phyloP scores from a whole-genome alignment of 2,797 vertebrate genomes.

The Phaenicophaeus curvirostris region DNA sequence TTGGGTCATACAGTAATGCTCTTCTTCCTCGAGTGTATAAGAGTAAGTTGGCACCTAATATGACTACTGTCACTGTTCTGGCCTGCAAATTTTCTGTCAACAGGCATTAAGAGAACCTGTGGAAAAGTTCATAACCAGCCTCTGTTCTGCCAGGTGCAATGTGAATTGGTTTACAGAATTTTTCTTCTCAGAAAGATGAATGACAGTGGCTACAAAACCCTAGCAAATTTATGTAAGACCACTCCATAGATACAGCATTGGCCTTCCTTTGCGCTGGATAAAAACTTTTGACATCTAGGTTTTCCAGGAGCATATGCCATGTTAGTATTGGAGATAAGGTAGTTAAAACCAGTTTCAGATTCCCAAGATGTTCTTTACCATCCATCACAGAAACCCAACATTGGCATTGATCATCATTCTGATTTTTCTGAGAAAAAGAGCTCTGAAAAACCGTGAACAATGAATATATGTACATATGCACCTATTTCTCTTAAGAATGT shows the following conservation, averaged over 20 bases:
- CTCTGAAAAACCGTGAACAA: not conserved
- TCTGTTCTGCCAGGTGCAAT: not conserved
- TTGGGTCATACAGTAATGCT: not conserved
- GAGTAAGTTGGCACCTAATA: not conserved
- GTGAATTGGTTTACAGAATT: not conserved
- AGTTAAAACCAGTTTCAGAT: not conserved
- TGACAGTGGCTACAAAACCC: not conserved
- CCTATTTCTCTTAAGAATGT: not conserved
- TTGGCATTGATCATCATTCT: not conserved
- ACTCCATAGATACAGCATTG: not conserved
- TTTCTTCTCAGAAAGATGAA: not conserved
- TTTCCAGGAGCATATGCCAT: not conserved
- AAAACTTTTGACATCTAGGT: not conserved
- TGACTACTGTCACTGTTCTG: not conserved
- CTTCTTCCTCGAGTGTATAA: not conserved
- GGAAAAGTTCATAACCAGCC: not conserved
- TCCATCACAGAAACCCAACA: not conserved
- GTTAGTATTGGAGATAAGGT: not conserved
- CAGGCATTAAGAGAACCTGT: not conserved
- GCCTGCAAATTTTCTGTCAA: not conserved
- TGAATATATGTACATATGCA: not conserved
- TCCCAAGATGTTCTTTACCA: not conserved
- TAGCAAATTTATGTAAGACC: not conserved
- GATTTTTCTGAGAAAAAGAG: not conserved
- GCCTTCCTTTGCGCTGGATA: not conserved